Base-by-base conservation (phyloP, 2,888 invertebrate genomes). In the Agrotis segetum region DNA sequence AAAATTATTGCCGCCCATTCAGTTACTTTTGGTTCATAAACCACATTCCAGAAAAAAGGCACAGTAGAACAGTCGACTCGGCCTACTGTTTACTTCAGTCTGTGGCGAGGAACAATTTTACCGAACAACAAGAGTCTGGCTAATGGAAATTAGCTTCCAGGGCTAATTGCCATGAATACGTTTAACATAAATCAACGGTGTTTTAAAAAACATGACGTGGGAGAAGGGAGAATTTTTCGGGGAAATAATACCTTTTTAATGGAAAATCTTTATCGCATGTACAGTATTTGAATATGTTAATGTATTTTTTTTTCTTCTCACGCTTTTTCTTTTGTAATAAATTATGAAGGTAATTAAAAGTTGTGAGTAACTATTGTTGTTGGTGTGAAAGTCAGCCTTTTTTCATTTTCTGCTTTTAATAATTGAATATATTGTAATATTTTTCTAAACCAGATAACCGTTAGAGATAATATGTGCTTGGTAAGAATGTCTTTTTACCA, bases 121-220 rank as follows among this genome's bases (percentile, higher is more conserved):
- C 77, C 70, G 69, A 88, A 87, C 87, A 86, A 86, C 89, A 88
- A 88, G 87, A 87, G 88, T 85, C 85, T 79, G 80, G 83, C 87
- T 91, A 89, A 91, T 90, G 91, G 88, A 88, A 90, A 92, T 92
- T 90, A 91, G 90, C 89, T 86, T 85, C 86, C 86, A 83, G 79
- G 82, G 83, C 89, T 92, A 92, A 92, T 92, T 92, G 89, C 90
- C 85, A 89, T 91, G 91, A 91, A 92, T 92, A 92, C 87, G 87
- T 83, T 92, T 92, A 88, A 85, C 91, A 91, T 91, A 90, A 91
- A 91, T 90, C 89, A 88, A 84, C 84, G 81, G 77, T 87, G 88
- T 87, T 90, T 89, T 90, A 87, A 91, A 91, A 91, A 91, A 89
- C 90, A 89, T 90, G 90, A 89, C 88, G 84, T 75, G 81, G 82